A percentile compares a stretch with the other conserved stretches of the same genome.
Evolutionary conservation across 92 coral and sea anemone species (phyloP).

Genomic region (Phenganax subtilis): DNA sequence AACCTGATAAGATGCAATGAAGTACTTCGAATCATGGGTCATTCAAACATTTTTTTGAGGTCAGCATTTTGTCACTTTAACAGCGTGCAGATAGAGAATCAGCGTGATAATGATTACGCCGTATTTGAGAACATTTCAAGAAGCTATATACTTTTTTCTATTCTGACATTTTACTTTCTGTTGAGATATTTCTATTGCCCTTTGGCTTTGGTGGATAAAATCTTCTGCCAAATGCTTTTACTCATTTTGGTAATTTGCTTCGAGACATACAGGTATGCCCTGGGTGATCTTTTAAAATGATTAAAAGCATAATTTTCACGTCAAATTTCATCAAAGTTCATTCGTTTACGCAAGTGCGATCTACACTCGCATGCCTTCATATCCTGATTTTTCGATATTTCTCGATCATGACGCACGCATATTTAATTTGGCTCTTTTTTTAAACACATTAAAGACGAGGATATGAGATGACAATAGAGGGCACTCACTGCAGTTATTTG

Average conservation of each 20-base stretch:
- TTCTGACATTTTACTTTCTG: neutral
- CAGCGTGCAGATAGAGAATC: neutral
- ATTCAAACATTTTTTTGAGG: neutral
- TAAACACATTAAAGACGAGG: no score
- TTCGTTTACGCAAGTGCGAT: constrained; percentile 12
- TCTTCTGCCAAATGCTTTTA: neutral
- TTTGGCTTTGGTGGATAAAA: neutral
- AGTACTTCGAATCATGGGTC: neutral
- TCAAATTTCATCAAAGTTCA: constrained; percentile 1
- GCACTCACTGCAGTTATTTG: no score
- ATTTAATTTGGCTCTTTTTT: neutral
- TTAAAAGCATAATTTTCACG: neutral
- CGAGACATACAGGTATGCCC: no score
- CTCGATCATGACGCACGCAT: constrained; percentile 10
- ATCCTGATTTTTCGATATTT: neutral
- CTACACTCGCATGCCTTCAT: neutral
- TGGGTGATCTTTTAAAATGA: neutral
- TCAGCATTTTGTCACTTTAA: neutral
- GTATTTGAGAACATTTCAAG: neutral
- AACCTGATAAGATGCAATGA: neutral
- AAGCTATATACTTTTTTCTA: neutral
- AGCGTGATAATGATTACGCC: neutral
- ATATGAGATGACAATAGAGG: no score
- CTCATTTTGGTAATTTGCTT: neutral
- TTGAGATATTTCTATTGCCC: neutral